Percentiles rank a stretch among this genome's conserved stretches.
Conservation (phyloP, 2,888 invertebrate species). For the Parasteatoda lunata region DNA sequence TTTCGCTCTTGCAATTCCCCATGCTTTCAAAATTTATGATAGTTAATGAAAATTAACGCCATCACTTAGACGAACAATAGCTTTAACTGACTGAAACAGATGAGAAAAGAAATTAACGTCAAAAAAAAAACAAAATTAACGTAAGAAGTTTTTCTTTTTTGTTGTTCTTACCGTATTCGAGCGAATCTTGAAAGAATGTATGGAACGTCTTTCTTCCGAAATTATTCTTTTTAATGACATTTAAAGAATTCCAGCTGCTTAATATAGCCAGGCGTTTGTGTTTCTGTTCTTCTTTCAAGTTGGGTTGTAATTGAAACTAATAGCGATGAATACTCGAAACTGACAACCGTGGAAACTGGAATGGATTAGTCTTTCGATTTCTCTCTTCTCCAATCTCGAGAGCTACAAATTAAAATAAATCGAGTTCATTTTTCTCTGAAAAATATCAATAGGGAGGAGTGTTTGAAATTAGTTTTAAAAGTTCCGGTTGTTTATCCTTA, state of each 20-base stretch:
- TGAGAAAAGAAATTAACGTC: neutral
- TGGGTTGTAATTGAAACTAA: conserved; percentile 56
- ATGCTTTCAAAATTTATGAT: neutral
- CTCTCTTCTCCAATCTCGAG: conserved; percentile 15
- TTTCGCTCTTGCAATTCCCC: too few relatives aligned
- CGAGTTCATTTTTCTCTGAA: conserved; percentile 54
- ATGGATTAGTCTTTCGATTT: conserved; percentile 60
- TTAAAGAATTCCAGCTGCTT: neutral
- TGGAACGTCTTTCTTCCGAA: neutral
- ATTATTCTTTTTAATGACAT: conserved; percentile 21
- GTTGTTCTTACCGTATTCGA: neutral
- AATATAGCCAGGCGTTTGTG: neutral
- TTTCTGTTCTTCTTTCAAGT: neutral
- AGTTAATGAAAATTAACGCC: conserved; percentile 44
- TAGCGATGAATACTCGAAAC: conserved; percentile 42
- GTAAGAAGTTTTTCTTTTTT: neutral
- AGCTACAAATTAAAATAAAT: conserved; percentile 61
- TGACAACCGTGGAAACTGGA: conserved; percentile 42
- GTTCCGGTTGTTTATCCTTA: too few relatives aligned
- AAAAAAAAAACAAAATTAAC: neutral
- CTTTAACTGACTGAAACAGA: conserved; percentile 4
- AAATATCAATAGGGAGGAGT: conserved; percentile 51
- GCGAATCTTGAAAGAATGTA: neutral
- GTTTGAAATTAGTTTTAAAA: neutral
- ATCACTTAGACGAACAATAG: conserved; percentile 12